Evolutionary conservation across 2,888 invertebrate species (phyloP).

Genomic region (Pantelozetes paolii): DNA sequence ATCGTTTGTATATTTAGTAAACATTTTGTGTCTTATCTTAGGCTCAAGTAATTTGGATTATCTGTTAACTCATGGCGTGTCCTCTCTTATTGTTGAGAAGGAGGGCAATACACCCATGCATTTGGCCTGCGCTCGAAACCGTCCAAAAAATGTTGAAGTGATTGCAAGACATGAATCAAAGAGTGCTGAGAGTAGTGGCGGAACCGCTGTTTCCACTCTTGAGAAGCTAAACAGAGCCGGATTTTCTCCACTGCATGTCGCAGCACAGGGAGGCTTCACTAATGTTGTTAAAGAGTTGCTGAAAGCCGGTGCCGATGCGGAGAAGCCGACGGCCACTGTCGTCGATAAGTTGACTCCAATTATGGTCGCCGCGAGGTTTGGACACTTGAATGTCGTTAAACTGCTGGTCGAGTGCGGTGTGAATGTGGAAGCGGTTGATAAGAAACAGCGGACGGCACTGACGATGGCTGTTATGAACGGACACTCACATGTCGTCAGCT

Average conservation of each 20-base stretch:
- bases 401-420: constrained; percentile 54
- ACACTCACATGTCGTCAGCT: constrained; percentile 55
- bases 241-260: constrained; percentile 33
- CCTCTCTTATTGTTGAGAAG: constrained; percentile 51
- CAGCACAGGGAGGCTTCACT: constrained; percentile 34
- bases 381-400: constrained; percentile 54
- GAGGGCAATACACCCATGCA: constrained; percentile 54
- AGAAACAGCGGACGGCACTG: constrained; percentile 56
- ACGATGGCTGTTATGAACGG: constrained; percentile 58
- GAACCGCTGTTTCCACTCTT: background rate
- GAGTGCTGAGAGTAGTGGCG: background rate
- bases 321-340: constrained; percentile 52
- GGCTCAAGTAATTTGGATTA: constrained; percentile 35
- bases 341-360: constrained; percentile 55
- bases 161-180: constrained; percentile 48
- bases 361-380: constrained; percentile 55
- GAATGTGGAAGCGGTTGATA: constrained; percentile 54
- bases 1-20: too few relatives aligned
- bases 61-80: constrained; percentile 50
- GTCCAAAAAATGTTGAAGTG: constrained; percentile 54
- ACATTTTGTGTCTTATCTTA: too few relatives aligned
- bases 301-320: constrained; percentile 34
- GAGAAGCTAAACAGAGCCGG: constrained; percentile 36
- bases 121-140: constrained; percentile 53
- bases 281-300: constrained; percentile 34